Evolutionary conservation across 2,113 vertebrate genomes (phyloP), one percentile per base, ranked within the genome.

Genomic region (Aplodontia rufa): DNA sequence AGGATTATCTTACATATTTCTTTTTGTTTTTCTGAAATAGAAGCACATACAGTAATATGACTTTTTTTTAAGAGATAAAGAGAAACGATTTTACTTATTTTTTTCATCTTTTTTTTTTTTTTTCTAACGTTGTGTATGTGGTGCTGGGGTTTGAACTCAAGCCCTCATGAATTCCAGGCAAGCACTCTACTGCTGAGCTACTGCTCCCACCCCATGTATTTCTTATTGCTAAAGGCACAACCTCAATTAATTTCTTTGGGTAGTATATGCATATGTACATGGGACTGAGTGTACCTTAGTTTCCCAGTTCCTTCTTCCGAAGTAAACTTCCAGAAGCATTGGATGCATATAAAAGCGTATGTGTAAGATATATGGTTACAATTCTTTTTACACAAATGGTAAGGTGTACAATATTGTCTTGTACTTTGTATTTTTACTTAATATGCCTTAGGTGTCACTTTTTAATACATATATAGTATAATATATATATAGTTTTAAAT

Each of bases 201-300:
- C n/a, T n/a, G n/a, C n/a, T n/a, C n/a, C n/a, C n/a, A n/a, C n/a
- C n/a, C n/a, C n/a, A n/a, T 32, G 1, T 92, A 82, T 87, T 87
- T 95, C 88, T 87, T 78, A n/a, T 49, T 92, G 51, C 9, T 96
- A 35, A 92, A 90, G 81, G 40, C 69, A 94, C n/a, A 79, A 19
- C 42, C 4, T 14, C 64, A 79, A 55, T 35, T 85, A 40, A 74
- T 79, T 68, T 92, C n/a, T 83, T 68, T 80, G 32, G 3, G 20
- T 42, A 28, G 14, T 45, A 49, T 6, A n/a, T 32, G 11, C 49
- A 64, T 8, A 1, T 6, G 14, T 81, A 68, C 8, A 3, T 17
- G 22, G 28, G 16, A n/a, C 20, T 79, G 26, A n/a, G 10, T 37
- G 7, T 83, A n/a, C 20, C 32, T 95, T 68, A 83, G 16, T 62